These are phyloP conservation scores for Myiotriccus ornatus DNA, from an alignment of 2,797 vertebrate genomes.

Conservation along the genomic window DNA sequence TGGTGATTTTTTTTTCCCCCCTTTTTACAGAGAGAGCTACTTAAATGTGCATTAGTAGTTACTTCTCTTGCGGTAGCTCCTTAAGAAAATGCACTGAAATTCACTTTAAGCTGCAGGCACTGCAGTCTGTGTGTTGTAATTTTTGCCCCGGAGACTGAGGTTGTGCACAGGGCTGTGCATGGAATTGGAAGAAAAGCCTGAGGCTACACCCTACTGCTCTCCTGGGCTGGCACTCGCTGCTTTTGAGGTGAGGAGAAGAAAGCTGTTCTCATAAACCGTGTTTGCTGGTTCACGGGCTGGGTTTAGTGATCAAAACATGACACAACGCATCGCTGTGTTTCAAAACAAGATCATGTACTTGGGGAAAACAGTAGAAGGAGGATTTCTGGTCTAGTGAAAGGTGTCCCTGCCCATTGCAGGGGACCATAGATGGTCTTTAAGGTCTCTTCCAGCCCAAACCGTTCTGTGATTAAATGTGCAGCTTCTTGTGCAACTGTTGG, in stretches of 20 bases:
- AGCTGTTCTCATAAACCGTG: not conserved
- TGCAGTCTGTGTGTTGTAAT: not conserved
- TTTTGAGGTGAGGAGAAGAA: not conserved
- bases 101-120: not conserved
- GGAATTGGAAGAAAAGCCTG: not conserved
- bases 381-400: rapidly evolving
- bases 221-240: rapidly evolving
- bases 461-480: not conserved
- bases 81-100: not conserved
- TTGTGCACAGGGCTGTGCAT: rapidly evolving
- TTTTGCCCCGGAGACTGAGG: not conserved
- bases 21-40: not conserved
- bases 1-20: not conserved
- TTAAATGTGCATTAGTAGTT: not conserved
- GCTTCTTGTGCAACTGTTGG: not conserved
- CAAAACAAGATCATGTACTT: rapidly evolving
- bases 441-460: not conserved
- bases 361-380: not conserved
- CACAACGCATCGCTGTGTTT: rapidly evolving
- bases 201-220: not conserved
- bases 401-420: rapidly evolving
- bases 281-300: not conserved
- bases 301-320: not conserved
- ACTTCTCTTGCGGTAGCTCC: not conserved
- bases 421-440: not conserved